Evolutionary conservation across 1,140 invertebrate genomes (phyloP).

Genomic region (Zaprionus ghesquierei): DNA sequence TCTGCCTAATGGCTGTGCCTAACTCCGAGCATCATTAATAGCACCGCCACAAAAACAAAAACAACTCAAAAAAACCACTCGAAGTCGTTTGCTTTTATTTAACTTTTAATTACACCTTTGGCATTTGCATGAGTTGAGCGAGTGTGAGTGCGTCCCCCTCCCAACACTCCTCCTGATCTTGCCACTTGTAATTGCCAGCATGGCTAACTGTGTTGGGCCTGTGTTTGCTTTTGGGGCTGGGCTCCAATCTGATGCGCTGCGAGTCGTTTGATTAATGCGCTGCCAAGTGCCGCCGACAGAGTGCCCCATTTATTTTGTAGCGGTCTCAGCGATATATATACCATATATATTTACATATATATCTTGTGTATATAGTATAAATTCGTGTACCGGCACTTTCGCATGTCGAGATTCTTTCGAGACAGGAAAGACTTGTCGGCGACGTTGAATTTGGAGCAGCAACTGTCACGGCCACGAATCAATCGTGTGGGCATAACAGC

Average conservation of each 20-base stretch:
- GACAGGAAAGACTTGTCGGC: constrained; percentile 68
- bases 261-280: constrained; percentile 9
- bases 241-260: not conserved
- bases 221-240: constrained; percentile 4
- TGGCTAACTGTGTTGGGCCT: not conserved
- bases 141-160: not conserved
- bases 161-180: not conserved
- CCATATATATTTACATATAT: not conserved
- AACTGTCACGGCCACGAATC: constrained; percentile 66
- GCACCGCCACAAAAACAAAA: constrained; percentile 34
- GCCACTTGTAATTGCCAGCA: not conserved
- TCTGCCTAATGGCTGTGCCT: constrained; percentile 59
- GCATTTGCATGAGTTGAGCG: constrained; percentile 52
- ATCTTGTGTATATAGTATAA: not conserved
- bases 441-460: constrained; percentile 64
- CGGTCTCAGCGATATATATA: not conserved
- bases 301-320: constrained; percentile 16
- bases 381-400: constrained; percentile 6
- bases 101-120: constrained; percentile 78
- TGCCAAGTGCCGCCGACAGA: not conserved
- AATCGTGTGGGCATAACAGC: constrained; percentile 13
- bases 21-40: constrained; percentile 71
- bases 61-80: constrained; percentile 19
- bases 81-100: constrained; percentile 47
- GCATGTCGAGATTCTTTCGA: constrained; percentile 47